phyloP scores from a whole-genome alignment of 2,797 vertebrate genomes.

The Tamandua tetradactyla region DNA sequence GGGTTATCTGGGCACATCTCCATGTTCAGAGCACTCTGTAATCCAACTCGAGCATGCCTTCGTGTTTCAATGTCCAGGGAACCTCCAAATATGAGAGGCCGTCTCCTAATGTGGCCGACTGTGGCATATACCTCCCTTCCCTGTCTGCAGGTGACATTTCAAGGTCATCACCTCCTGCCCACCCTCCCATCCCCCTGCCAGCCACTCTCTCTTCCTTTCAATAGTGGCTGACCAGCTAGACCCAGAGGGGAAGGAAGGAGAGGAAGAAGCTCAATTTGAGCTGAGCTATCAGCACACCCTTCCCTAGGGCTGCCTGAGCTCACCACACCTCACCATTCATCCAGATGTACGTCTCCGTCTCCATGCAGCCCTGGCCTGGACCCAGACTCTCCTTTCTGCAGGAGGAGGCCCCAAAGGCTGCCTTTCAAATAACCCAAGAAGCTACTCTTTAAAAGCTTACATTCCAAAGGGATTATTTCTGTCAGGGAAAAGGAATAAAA shows the following conservation, averaged over 20 bases:
- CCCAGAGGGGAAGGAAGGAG: fast-evolving
- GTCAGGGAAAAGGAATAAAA: constrained; percentile 72
- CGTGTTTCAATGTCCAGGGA: background rate
- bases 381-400: background rate
- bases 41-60: fast-evolving
- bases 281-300: background rate
- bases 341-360: background rate
- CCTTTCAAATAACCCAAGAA: constrained; percentile 53
- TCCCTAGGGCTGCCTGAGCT: background rate
- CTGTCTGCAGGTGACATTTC: background rate
- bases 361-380: fast-evolving
- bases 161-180: fast-evolving
- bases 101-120: too few species aligned
- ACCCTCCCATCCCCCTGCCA: background rate
- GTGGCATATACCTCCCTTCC: background rate
- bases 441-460: constrained; percentile 72
- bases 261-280: background rate
- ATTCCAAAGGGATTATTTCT: constrained; percentile 77
- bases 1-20: too few species aligned
- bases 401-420: background rate
- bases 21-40: background rate
- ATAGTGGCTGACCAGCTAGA: background rate
- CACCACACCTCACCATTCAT: background rate
- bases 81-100: background rate
- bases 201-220: background rate